Percentiles rank a stretch among this genome's conserved stretches.
phyloP scores from a whole-genome alignment of 92 coral and sea anemone species.

The Chrysogorgia sp. region DNA sequence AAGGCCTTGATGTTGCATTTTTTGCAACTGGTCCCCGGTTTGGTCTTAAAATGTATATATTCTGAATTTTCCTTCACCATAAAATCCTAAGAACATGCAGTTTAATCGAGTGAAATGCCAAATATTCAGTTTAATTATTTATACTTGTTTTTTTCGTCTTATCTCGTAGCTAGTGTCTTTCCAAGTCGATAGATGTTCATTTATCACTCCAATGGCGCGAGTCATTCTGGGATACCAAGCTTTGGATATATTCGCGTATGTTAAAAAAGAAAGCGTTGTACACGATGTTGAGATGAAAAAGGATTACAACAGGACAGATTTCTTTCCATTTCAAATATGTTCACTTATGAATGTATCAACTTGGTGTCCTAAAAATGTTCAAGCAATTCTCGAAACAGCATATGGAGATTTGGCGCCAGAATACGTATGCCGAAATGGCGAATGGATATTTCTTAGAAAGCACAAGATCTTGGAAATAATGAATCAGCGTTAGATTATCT shows the following conservation, averaged over 20 bases:
- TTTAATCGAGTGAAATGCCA: too few species aligned
- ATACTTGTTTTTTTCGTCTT: not conserved
- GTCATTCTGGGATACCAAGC: conserved; percentile 5
- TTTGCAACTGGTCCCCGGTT: too few species aligned
- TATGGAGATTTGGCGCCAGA: not conserved
- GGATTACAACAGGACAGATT: conserved; percentile 7
- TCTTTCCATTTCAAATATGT: conserved; percentile 28
- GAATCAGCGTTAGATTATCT: not conserved
- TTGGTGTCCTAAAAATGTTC: conserved; percentile 17
- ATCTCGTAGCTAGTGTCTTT: not conserved
- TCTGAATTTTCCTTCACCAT: too few species aligned
- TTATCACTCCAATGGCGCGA: conserved; percentile 23
- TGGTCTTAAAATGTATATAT: too few species aligned
- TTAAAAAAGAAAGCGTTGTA: not conserved
- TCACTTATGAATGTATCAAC: conserved; percentile 20
- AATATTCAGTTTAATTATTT: too few species aligned
- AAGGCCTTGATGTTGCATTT: too few species aligned
- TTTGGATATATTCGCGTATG: conserved; percentile 6
- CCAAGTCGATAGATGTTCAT: conserved; percentile 23
- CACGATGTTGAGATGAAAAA: conserved; percentile 12
- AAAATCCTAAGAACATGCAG: too few species aligned
- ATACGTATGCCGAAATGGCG: not conserved
- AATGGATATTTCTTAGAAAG: not conserved
- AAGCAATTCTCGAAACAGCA: conserved; percentile 3
- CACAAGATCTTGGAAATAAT: not conserved